A percentile compares a stretch with the other conserved stretches of the same genome.
Conservation (phyloP, 2,797 vertebrate species). For the Sphenodon punctatus region DNA sequence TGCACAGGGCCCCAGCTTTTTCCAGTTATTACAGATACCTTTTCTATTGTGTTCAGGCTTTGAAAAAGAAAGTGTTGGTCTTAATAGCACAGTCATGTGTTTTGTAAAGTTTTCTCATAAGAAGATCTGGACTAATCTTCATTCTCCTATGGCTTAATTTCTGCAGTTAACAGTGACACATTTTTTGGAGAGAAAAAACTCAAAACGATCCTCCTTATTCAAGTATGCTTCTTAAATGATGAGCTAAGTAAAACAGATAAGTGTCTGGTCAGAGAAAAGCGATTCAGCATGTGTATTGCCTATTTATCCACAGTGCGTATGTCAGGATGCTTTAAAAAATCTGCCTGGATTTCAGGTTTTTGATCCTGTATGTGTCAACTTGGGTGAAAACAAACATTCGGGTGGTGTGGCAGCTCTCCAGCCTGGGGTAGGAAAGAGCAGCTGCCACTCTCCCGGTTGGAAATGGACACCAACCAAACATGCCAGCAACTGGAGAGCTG, state of each 20-base stretch:
- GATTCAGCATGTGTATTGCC: not conserved
- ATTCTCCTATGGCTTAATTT: not conserved
- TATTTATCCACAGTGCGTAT: not conserved
- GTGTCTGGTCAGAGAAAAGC: not conserved
- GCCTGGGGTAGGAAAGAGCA: no score
- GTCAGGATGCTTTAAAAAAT: not conserved
- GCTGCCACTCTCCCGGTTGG: no score
- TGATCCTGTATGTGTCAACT: no score
- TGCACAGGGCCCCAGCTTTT: no score
- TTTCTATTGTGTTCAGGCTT: not conserved
- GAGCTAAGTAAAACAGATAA: not conserved
- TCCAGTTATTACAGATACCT: not conserved
- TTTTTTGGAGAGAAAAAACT: not conserved
- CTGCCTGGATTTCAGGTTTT: not conserved
- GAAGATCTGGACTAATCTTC: not conserved
- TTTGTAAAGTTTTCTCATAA: not conserved
- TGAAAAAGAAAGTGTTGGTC: no score
- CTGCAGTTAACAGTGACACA: not conserved
- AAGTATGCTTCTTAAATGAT: not conserved
- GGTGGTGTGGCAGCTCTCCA: no score
- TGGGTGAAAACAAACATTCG: no score
- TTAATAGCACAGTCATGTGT: not conserved
- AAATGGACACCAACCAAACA: no score
- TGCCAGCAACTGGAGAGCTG: no score
- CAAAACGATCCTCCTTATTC: not conserved